A percentile compares a stretch with the other conserved stretches of the same genome.
Evolutionary conservation across 2,888 invertebrate species (phyloP).

Genomic region (Polia nebulosa): DNA sequence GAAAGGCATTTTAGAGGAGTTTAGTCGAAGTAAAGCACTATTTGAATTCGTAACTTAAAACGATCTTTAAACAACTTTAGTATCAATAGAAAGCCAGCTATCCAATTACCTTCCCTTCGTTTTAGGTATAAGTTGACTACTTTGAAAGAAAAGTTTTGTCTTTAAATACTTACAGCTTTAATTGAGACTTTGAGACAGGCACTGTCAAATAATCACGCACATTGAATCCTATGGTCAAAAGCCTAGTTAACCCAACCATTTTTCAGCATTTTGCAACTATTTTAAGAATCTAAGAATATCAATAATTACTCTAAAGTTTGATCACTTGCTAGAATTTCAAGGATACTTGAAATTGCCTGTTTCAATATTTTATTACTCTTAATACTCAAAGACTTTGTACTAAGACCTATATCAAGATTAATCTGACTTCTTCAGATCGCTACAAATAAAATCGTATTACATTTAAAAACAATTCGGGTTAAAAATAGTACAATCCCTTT

Average conservation of each 20-base stretch:
- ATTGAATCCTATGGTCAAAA: not conserved
- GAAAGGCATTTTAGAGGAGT: too few species aligned
- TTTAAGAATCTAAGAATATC: not conserved
- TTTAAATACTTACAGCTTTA: not conserved
- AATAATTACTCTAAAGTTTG: not conserved
- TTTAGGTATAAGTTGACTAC: not conserved
- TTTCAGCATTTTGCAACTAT: not conserved
- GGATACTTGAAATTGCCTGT: too few species aligned
- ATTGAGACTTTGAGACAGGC: too few species aligned
- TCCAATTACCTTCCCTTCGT: conserved; percentile 1
- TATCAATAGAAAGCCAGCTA: not conserved
- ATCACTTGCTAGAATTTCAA: not conserved
- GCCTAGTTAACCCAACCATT: not conserved
- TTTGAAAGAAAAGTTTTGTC: conserved; percentile 8
- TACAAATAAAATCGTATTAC: not conserved
- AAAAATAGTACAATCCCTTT: conserved; percentile 8
- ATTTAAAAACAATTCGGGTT: not conserved
- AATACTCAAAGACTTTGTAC: too few species aligned
- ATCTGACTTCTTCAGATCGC: not conserved
- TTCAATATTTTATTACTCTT: too few species aligned
- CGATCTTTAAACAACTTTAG: conserved; percentile 17
- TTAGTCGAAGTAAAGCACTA: too few species aligned
- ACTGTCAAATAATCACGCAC: too few species aligned
- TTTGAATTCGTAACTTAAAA: conserved; percentile 15
- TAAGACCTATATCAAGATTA: not conserved